Base-by-base conservation (phyloP, 2,113 vertebrate genomes). In the Centropus bengalensis region DNA sequence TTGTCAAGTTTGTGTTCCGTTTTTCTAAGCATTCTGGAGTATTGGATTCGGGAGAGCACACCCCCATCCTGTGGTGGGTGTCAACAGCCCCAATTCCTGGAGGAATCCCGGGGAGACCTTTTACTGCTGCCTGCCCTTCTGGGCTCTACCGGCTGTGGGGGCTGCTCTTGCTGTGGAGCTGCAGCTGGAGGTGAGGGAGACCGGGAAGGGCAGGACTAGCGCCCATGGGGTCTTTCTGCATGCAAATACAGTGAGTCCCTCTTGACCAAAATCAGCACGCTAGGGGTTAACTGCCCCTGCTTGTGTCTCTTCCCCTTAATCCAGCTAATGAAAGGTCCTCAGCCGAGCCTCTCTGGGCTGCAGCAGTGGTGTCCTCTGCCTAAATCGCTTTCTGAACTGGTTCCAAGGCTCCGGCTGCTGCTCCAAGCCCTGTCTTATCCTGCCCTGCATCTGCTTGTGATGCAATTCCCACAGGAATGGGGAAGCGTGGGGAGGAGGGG, bases 1-100 rank as follows among this genome's bases (percentile, higher is more conserved):
- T 0, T 10, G 6, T 19, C 33, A 6, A 24, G 5, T n/a, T 56
- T 6, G 1, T 0, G 1, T 47, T 70, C 5, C 2, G 44, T 8
- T 88, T 83, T 86, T 10, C n/a, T 19, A 28, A 88, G 68, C 21
- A 1, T 32, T 15, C 45, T 67, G 4, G 33, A 70, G 54, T 30
- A 12, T 1, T 67, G 75, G 33, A 21, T 20, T 63, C 13, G 0
- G 21, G 16, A 59, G 9, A 45, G 15, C 68, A 13, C 45, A 60
- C 30, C 23, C 3, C 38, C 1, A 0, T 49, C 42, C 69, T 14
- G 38, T 6, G n/a, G 17, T 28, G 44, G 12, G 75, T 62, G 79
- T n/a, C 6, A 0, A 12, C 28, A 33, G 5, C 66, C 26, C 9
- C 1, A 1, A 6, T 45, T 45, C 23, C 36, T 54, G 36, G 2